phyloP scores from a whole-genome alignment of 37 sponge, comb jelly and placozoan genomes.

The Halisarca cf. caerulea region DNA sequence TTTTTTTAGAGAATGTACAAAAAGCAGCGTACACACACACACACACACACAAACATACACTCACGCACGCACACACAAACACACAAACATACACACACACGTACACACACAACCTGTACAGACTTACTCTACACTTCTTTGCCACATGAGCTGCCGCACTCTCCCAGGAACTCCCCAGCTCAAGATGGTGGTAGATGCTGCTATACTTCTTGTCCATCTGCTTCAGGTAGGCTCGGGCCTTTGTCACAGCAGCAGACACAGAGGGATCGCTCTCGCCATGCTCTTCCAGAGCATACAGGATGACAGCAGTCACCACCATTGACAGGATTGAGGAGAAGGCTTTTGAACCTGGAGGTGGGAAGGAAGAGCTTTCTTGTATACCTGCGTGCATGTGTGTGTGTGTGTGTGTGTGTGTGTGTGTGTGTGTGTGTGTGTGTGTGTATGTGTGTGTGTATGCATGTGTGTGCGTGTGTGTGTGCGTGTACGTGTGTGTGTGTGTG shows the following conservation, averaged over 20 bases:
- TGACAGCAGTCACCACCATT: neutral
- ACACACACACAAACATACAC: constrained; percentile 27
- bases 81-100: no score
- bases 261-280: constrained; percentile 30
- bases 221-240: constrained; percentile 35
- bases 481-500: no score
- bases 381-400: constrained; percentile 1
- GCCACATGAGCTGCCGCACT: no score
- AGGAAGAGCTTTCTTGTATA: no score
- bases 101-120: no score
- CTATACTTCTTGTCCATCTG: constrained; percentile 41
- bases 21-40: no score
- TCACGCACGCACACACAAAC: constrained; percentile 9
- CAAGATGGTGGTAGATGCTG: constrained; percentile 49
- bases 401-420: neutral
- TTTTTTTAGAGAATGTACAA: no score
- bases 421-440: neutral
- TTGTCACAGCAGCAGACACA: no score
- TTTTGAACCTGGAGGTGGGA: neutral
- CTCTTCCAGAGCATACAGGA: neutral
- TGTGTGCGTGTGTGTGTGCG: no score
- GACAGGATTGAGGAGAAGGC: neutral
- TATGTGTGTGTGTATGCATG: no score
- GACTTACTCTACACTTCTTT: no score
- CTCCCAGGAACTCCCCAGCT: constrained; percentile 64